Evolutionary conservation across 2,888 invertebrate genomes (phyloP).

Genomic region (Drosophila melanosoma): DNA sequence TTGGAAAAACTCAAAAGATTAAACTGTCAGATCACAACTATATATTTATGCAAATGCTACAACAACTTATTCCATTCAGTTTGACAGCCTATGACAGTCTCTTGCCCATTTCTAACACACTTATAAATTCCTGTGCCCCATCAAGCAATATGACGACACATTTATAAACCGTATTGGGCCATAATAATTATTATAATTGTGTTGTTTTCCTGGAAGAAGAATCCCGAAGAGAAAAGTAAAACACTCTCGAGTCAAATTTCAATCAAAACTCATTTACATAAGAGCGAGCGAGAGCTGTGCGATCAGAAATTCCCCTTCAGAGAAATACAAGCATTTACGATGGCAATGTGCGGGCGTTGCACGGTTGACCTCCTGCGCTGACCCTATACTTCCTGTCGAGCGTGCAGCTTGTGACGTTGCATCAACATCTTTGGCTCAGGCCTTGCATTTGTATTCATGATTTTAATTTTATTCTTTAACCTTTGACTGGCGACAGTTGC

Average conservation of each 20-base stretch:
- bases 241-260: constrained; percentile 15
- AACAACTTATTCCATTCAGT: background rate
- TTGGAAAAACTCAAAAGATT: background rate
- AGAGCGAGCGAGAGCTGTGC: constrained; percentile 1
- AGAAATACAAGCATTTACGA: background rate
- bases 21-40: background rate
- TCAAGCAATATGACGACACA: background rate
- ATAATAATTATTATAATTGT: constrained; percentile 9
- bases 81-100: background rate
- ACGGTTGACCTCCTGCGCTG: constrained; percentile 61
- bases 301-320: constrained; percentile 4
- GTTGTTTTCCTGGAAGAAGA: constrained; percentile 14
- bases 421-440: constrained; percentile 37
- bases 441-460: constrained; percentile 49
- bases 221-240: background rate
- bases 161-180: constrained; percentile 6
- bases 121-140: background rate
- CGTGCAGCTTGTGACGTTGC: constrained; percentile 30
- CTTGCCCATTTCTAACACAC: background rate
- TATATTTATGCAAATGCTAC: background rate
- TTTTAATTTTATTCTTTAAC: constrained; percentile 76
- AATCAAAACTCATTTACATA: constrained; percentile 30
- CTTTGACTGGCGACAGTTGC: constrained; percentile 67
- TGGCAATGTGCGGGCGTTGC: constrained; percentile 31
- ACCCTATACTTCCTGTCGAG: constrained; percentile 73